A percentile compares a stretch with the other conserved stretches of the same genome.
Conservation (phyloP, 2,888 invertebrate species). For the Cephus pulcher region DNA sequence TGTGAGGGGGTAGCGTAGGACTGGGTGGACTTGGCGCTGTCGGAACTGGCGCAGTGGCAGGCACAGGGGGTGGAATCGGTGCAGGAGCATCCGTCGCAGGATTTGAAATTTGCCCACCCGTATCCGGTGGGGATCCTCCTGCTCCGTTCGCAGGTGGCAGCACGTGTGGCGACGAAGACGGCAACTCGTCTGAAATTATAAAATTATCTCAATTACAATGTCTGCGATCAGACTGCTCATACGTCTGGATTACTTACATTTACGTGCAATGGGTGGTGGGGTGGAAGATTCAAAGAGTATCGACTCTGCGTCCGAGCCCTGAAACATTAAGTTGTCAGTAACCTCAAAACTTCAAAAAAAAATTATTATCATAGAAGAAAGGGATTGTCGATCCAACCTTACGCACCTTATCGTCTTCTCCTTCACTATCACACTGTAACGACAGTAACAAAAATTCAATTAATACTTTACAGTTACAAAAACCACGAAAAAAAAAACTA, state of each 20-base stretch:
- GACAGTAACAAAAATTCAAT: slow-evolving; percentile 66
- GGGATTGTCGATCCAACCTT: slow-evolving; percentile 13
- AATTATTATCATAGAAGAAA: background rate
- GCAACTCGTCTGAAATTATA: slow-evolving; percentile 62
- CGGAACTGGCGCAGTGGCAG: slow-evolving; percentile 76
- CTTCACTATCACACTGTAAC: slow-evolving; percentile 94
- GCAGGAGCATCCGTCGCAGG: slow-evolving; percentile 73
- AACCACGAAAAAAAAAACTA: background rate
- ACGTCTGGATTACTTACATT: slow-evolving; percentile 63
- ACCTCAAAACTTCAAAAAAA: background rate
- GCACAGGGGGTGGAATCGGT: slow-evolving; percentile 79
- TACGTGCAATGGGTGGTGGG: slow-evolving; percentile 72
- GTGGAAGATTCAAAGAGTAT: slow-evolving; percentile 76
- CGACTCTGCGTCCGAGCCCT: slow-evolving; percentile 83
- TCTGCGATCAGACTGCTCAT: background rate
- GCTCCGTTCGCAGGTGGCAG: slow-evolving; percentile 64
- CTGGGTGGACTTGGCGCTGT: slow-evolving; percentile 75
- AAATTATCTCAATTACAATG: slow-evolving; percentile 8
- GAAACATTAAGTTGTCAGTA: slow-evolving; percentile 54
- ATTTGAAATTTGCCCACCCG: slow-evolving; percentile 65
- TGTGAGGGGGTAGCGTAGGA: slow-evolving; percentile 68
- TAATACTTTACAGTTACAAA: background rate
- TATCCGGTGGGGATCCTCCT: slow-evolving; percentile 64
- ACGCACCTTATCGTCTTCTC: slow-evolving; percentile 91
- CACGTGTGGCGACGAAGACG: slow-evolving; percentile 65